Conservation (phyloP, 1,140 invertebrate species). For the Palaemon carinicauda region DNA sequence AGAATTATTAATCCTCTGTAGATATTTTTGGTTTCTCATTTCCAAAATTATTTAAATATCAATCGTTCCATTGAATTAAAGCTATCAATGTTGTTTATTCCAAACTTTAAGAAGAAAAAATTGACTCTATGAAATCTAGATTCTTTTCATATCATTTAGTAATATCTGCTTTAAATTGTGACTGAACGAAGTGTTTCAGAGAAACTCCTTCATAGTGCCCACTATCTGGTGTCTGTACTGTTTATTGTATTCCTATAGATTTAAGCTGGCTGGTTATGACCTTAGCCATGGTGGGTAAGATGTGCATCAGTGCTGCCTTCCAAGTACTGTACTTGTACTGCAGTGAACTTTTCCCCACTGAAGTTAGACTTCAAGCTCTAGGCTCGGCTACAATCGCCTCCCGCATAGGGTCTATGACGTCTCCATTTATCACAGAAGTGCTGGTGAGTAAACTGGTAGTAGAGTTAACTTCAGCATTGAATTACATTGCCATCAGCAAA, state of each 20-base stretch:
- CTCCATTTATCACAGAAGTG: constrained; percentile 66
- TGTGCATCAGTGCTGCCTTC: constrained; percentile 83
- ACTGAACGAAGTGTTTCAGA: no score
- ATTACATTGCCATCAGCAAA: no score
- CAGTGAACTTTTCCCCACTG: constrained; percentile 84
- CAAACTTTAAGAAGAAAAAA: neutral
- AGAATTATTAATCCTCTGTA: no score
- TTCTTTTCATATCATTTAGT: no score
- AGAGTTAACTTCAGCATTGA: no score
- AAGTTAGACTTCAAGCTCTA: constrained; percentile 81
- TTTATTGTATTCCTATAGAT: neutral
- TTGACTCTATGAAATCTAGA: neutral
- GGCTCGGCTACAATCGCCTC: constrained; percentile 81
- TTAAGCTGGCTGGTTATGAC: constrained; percentile 21
- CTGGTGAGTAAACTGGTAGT: no score
- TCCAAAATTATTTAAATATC: no score
- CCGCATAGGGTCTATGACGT: constrained; percentile 78
- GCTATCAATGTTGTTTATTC: neutral
- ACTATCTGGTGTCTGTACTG: no score
- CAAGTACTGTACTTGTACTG: constrained; percentile 83
- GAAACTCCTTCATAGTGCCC: no score
- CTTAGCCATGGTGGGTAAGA: constrained; percentile 81
- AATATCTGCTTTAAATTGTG: no score
- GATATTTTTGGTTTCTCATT: no score
- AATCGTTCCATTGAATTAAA: no score